These are phyloP conservation scores for Pterostichus madidus DNA, from an alignment of 2,888 invertebrate genomes.

Conservation along the genomic window DNA sequence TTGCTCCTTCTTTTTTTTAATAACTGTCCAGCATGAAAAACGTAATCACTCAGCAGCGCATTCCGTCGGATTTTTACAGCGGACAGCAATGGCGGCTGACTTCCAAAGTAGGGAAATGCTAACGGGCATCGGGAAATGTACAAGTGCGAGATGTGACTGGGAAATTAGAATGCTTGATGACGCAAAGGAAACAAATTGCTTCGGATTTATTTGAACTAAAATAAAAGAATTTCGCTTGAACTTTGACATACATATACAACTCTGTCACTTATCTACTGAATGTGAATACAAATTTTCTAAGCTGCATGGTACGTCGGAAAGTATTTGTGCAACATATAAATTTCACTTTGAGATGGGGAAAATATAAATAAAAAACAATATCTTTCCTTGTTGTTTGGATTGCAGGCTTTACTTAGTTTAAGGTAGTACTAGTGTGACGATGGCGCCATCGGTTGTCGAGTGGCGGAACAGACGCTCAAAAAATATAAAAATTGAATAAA, in stretches of 20 bases:
- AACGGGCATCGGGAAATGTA: constrained; percentile 1
- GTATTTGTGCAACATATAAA: constrained; percentile 20
- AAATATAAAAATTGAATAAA: too few relatives aligned
- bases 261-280: constrained; percentile 39
- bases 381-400: too few relatives aligned
- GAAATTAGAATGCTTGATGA: constrained; percentile 55
- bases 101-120: constrained; percentile 11
- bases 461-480: too few relatives aligned
- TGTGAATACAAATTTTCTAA: constrained; percentile 37
- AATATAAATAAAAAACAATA: too few relatives aligned
- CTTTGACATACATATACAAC: constrained; percentile 42
- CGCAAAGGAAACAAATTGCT: constrained; percentile 53
- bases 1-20: constrained; percentile 50
- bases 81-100: constrained; percentile 15
- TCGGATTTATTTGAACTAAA: constrained; percentile 51
- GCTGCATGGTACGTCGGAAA: constrained; percentile 22
- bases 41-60: constrained; percentile 63
- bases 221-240: constrained; percentile 36
- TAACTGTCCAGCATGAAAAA: constrained; percentile 61
- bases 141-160: constrained; percentile 22
- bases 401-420: too few relatives aligned
- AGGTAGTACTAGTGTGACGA: too few relatives aligned
- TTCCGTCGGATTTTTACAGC: constrained; percentile 43
- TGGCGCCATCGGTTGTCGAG: too few relatives aligned
- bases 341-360: too few relatives aligned